Percentiles rank a stretch among this genome's conserved stretches.
Conservation (phyloP, 2,797 vertebrate genomes). For the Pangasius larnaudii region DNA sequence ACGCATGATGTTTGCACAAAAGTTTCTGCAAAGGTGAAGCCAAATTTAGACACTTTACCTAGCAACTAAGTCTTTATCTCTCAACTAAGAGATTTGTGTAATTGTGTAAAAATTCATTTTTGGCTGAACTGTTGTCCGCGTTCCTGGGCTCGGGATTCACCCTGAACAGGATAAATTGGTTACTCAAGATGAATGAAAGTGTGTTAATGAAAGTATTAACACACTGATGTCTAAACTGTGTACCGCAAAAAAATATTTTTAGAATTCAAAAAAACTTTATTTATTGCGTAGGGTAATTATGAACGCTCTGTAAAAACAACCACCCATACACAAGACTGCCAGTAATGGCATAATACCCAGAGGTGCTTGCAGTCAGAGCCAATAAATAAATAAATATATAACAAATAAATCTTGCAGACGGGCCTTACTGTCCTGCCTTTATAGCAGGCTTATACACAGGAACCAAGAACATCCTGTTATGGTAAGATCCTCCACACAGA, state of each 20-base stretch:
- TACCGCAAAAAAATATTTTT: not conserved
- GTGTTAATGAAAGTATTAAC: not conserved
- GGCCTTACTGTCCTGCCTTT: not conserved
- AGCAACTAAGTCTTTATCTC: not conserved
- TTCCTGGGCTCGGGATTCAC: not conserved
- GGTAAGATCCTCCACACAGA: conserved; percentile 1
- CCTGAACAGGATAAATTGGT: not conserved
- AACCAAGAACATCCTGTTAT: conserved; percentile 21
- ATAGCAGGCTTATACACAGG: not conserved
- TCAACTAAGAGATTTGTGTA: not conserved
- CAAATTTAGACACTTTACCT: not conserved
- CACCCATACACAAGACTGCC: not conserved
- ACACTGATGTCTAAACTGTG: not conserved
- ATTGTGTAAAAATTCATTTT: not conserved
- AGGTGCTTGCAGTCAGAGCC: not conserved
- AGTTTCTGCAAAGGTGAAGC: not conserved
- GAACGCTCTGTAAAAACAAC: not conserved
- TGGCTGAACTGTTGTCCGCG: not conserved
- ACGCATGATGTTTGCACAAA: not conserved
- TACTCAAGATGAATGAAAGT: not conserved
- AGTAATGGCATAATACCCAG: not conserved
- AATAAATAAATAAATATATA: not conserved
- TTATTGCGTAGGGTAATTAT: not conserved
- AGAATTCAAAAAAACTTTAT: no score
- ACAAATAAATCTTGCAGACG: not conserved